phyloP scores from a whole-genome alignment of 2,797 vertebrate genomes.

The Lemur catta region DNA sequence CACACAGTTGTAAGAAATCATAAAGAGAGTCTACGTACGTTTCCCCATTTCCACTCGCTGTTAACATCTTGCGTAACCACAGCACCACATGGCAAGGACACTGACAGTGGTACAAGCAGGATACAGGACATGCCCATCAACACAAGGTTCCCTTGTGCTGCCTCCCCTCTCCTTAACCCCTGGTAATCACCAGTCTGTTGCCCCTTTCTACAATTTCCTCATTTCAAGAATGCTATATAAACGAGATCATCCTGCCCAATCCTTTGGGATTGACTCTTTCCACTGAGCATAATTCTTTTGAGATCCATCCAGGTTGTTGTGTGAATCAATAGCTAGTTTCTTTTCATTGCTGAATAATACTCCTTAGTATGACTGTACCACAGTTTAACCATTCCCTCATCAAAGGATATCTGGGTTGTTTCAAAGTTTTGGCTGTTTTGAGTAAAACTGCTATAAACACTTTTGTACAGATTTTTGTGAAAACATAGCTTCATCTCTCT shows the following conservation, averaged over 20 bases:
- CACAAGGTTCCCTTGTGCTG: not conserved
- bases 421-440: not conserved
- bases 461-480: not conserved
- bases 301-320: not conserved
- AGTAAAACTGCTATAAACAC: not conserved
- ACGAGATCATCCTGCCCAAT: no score
- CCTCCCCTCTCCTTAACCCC: fast-evolving
- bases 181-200: not conserved
- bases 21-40: not conserved
- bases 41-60: not conserved
- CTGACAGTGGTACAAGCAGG: fast-evolving
- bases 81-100: no score
- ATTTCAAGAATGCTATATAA: not conserved
- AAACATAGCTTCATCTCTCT: not conserved
- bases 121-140: not conserved
- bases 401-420: not conserved
- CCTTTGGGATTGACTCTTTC: not conserved
- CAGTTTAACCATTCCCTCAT: not conserved
- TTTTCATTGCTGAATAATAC: not conserved
- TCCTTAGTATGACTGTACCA: fast-evolving
- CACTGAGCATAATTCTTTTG: not conserved
- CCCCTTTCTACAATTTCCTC: not conserved
- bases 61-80: not conserved
- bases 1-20: not conserved
- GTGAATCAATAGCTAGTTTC: not conserved